Conservation (phyloP, 2,113 vertebrate species). For the Paramisgurnus dabryanus region DNA sequence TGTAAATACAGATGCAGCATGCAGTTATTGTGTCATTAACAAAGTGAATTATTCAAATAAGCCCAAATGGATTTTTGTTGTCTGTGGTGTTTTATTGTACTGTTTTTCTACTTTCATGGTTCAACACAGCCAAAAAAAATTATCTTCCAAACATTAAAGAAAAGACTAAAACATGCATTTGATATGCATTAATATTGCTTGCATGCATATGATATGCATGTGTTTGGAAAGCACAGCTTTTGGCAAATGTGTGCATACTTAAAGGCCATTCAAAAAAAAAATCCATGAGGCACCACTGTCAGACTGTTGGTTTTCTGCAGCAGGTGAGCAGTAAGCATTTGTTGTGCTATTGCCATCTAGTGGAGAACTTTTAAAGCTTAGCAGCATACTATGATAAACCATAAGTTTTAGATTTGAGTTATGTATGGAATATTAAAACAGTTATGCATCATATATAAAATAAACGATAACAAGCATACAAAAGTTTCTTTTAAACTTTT, state of each 20-base stretch:
- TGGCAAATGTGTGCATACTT: background rate
- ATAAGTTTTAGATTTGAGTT: no score
- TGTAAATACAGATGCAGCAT: no score
- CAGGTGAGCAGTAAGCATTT: background rate
- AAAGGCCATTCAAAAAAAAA: background rate
- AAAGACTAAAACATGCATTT: background rate
- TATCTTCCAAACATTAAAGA: background rate
- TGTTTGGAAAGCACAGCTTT: background rate
- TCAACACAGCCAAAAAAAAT: no score
- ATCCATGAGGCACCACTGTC: background rate
- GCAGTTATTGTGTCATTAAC: no score
- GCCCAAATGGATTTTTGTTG: no score
- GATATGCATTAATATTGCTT: background rate
- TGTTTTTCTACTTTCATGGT: no score
- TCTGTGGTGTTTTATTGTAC: no score
- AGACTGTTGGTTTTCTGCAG: background rate
- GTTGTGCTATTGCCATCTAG: constrained; percentile 26
- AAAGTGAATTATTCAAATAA: no score
- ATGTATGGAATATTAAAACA: no score
- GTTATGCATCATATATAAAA: no score
- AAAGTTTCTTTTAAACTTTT: no score
- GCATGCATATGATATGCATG: background rate
- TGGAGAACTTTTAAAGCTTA: background rate
- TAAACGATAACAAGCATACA: no score
- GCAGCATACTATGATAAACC: background rate